phyloP scores from a whole-genome alignment of 2,888 invertebrate species.

The Apoderus coryli region DNA sequence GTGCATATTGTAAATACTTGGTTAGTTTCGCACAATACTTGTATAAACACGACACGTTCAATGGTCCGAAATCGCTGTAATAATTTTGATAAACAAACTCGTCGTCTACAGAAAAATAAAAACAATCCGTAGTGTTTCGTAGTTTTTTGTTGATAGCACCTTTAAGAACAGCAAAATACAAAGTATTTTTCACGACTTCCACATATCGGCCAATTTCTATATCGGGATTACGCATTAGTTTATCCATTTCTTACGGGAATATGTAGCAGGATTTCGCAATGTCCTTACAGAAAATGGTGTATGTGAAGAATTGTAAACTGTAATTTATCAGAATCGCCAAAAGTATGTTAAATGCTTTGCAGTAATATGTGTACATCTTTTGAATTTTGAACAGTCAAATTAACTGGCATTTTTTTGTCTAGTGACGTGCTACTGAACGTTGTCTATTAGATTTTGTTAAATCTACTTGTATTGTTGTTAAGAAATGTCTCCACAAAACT shows the following conservation, averaged over 20 bases:
- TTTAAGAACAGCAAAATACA: constrained; percentile 64
- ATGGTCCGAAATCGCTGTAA: constrained; percentile 80
- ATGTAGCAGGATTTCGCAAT: constrained; percentile 17
- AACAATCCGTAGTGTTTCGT: constrained; percentile 49
- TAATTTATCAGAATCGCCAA: constrained; percentile 21
- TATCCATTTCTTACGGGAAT: constrained; percentile 28
- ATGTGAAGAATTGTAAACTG: constrained; percentile 18
- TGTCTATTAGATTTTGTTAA: too few relatives aligned
- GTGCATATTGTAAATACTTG: constrained; percentile 51
- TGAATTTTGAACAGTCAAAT: constrained; percentile 22
- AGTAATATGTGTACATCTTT: constrained; percentile 19
- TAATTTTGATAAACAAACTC: constrained; percentile 71
- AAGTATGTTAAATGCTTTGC: constrained; percentile 18
- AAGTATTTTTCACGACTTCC: constrained; percentile 31
- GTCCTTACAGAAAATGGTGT: constrained; percentile 17
- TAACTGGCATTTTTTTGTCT: too few relatives aligned
- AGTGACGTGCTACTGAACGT: too few relatives aligned
- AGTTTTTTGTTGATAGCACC: constrained; percentile 45
- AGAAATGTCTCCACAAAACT: too few relatives aligned
- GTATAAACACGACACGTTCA: constrained; percentile 75
- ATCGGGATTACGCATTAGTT: constrained; percentile 11
- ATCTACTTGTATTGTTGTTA: too few relatives aligned
- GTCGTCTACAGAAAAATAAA: constrained; percentile 67
- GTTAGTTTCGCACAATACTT: constrained; percentile 67
- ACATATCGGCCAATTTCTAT: constrained; percentile 26